phyloP scores from a whole-genome alignment of 1,140 invertebrate species.

The Lasioglossum albipes region DNA sequence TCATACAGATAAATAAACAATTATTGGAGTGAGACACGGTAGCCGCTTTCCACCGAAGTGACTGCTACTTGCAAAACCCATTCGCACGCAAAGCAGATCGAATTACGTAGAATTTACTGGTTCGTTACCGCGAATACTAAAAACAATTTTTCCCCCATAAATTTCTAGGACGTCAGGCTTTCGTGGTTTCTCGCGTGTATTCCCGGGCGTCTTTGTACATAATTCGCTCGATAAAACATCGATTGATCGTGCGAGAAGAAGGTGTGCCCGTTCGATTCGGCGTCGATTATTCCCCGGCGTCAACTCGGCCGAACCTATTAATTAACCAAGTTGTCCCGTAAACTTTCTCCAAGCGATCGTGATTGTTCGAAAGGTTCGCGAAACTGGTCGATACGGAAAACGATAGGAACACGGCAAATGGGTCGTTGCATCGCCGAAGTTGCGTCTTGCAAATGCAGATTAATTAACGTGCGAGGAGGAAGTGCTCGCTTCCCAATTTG shows the following conservation, averaged over 20 bases:
- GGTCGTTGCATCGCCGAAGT: background rate
- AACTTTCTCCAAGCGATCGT: slow-evolving; percentile 35
- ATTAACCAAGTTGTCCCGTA: slow-evolving; percentile 27
- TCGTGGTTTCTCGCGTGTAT: background rate
- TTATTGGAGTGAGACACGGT: no score
- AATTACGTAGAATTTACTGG: background rate
- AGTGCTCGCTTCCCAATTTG: slow-evolving; percentile 15
- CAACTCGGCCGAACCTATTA: slow-evolving; percentile 40
- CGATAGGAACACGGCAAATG: background rate
- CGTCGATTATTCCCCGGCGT: slow-evolving; percentile 47
- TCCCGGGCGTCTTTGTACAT: background rate
- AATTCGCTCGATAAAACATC: background rate
- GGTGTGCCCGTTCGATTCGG: slow-evolving; percentile 34
- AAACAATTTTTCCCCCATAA: background rate
- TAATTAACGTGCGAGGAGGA: slow-evolving; percentile 19
- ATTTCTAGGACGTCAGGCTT: background rate
- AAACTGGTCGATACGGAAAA: background rate
- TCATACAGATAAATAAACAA: no score
- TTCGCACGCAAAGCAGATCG: no score
- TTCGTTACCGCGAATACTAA: background rate
- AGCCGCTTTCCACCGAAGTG: no score
- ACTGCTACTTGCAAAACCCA: no score
- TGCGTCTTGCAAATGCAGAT: background rate
- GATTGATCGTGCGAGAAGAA: slow-evolving; percentile 34
- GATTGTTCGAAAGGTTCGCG: slow-evolving; percentile 32